These are phyloP conservation scores for Acronicta psi DNA, from an alignment of 2,888 invertebrate species.

Conservation along the genomic window DNA sequence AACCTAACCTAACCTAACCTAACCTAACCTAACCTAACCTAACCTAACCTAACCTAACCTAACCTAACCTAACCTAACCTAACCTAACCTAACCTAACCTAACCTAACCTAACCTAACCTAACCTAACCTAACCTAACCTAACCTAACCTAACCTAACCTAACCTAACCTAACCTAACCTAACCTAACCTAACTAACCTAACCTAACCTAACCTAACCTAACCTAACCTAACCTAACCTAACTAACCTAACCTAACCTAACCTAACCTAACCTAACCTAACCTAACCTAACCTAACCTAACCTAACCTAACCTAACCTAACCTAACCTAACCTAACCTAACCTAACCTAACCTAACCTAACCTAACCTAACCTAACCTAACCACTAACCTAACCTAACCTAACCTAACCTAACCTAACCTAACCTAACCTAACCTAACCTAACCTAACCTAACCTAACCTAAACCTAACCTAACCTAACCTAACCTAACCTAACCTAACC, in stretches of 20 bases:
- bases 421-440: conserved; percentile 10
- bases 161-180: background rate
- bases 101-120: conserved; percentile 5
- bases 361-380: conserved; percentile 10
- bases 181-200: conserved; percentile 18
- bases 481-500: conserved; percentile 1
- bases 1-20: too few species aligned
- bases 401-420: conserved; percentile 14
- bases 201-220: conserved; percentile 36
- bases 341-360: conserved; percentile 10
- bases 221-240: conserved; percentile 28
- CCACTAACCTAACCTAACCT: conserved; percentile 6
- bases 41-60: too few species aligned
- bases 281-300: conserved; percentile 45
- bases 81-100: too few species aligned
- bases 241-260: conserved; percentile 32
- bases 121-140: conserved; percentile 6
- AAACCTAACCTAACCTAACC: conserved; percentile 1
- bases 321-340: conserved; percentile 16
- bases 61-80: background rate
- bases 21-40: background rate
- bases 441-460: conserved; percentile 2
- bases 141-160: conserved; percentile 30
- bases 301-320: conserved; percentile 30
- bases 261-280: conserved; percentile 47